phyloP scores from a whole-genome alignment of 2,888 invertebrate species.

The Cotesia congregata region DNA sequence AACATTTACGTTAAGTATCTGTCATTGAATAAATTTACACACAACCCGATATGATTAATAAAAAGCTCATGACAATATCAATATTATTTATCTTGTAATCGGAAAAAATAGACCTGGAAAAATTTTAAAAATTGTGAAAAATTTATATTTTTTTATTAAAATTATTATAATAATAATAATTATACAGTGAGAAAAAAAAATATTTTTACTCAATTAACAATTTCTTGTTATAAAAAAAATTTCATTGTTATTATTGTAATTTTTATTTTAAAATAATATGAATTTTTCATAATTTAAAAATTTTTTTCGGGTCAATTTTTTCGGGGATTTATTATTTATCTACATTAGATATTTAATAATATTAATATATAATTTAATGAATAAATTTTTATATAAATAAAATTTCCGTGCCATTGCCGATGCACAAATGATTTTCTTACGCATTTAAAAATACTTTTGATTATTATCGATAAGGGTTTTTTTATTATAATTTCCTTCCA shows the following conservation, averaged over 20 bases:
- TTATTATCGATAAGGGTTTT: conserved; percentile 13
- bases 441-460: conserved; percentile 20
- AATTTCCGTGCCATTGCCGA: conserved; percentile 4
- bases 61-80: conserved; percentile 32
- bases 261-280: no score
- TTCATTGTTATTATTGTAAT: no score
- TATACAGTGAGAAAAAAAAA: no score
- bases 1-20: not conserved
- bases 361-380: conserved; percentile 19
- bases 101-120: no score
- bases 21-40: conserved; percentile 6
- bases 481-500: not conserved
- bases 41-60: conserved; percentile 23
- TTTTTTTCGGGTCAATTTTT: no score
- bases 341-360: conserved; percentile 11
- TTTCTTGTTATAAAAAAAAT: no score
- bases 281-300: no score
- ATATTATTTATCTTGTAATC: not conserved
- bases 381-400: conserved; percentile 10
- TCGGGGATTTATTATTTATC: not conserved
- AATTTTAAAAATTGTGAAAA: no score
- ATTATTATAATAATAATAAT: no score
- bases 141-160: no score
- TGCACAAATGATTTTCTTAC: conserved; percentile 4
- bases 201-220: no score